phyloP scores from a whole-genome alignment of 2,797 vertebrate species.

The Hemitrygon akajei region DNA sequence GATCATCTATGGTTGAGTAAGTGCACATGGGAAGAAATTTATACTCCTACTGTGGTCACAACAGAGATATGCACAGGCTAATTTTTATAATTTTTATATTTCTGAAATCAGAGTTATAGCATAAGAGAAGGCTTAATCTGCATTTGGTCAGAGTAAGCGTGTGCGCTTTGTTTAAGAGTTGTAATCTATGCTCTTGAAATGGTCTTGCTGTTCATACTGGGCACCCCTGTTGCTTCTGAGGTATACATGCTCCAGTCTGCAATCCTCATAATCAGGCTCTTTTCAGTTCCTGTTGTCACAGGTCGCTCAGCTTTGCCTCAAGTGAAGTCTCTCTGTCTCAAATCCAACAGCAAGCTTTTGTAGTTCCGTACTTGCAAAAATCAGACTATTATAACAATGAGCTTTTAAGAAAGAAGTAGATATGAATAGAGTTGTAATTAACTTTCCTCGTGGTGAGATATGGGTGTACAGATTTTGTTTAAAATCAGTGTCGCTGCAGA shows the following conservation, averaged over 20 bases:
- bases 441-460: slow-evolving; percentile 9
- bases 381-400: slow-evolving; percentile 32
- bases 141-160: neutral
- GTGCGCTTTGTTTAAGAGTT: neutral
- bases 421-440: slow-evolving; percentile 32
- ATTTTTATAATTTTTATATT: neutral
- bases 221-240: neutral
- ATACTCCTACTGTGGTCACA: neutral
- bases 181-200: neutral
- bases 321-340: slow-evolving; percentile 33
- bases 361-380: slow-evolving; percentile 20
- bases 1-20: neutral
- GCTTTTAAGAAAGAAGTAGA: neutral
- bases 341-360: slow-evolving; percentile 9
- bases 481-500: neutral
- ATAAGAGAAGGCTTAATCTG: neutral
- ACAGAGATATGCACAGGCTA: neutral
- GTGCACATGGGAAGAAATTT: neutral
- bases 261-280: slow-evolving; percentile 26
- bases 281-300: slow-evolving; percentile 35
- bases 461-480: neutral
- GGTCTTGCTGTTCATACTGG: neutral
- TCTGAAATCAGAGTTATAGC: neutral
- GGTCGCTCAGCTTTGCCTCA: slow-evolving; percentile 18
- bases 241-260: neutral